Evolutionary conservation across 2,888 invertebrate species (phyloP), one percentile per base, ranked within the genome.

Genomic region (Epirrita christyi): DNA sequence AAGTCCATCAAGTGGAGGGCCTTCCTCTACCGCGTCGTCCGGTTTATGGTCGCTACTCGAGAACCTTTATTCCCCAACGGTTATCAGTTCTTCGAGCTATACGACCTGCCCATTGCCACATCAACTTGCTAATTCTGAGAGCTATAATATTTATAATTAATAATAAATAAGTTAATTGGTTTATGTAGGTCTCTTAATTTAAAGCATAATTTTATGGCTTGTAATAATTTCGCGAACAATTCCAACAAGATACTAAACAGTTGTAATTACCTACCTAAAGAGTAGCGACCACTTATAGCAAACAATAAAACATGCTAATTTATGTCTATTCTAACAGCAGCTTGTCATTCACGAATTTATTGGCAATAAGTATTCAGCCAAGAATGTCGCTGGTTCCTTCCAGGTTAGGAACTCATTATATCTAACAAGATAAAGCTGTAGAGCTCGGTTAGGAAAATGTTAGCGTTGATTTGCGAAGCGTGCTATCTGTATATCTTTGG

Each of bases 381-480:
- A 78, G 89, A 88, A 88, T 89, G 86, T 51, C 76, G 21, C 21
- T 21, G 81, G 85, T 79, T 77, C 75, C 78, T 66, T 75, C 85
- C 82, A 78, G 80, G 84, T 86, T 85, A 81, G 87, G 88, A 82
- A 85, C 86, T 88, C 83, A 83, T 87, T 88, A 87, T 83, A 87
- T 85, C 85, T 84, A 77, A 78, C 70, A 68, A 80, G 76, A 82
- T 86, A 85, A 85, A 81, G 76, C 78, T 70, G 72, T 73, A 70
- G 70, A 71, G 74, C 72, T 73, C 70, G 72, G 73, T 78, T 77
- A 73, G 75, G 78, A 75, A 77, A 73, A 71, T 62, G 66, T 71
- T 59, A 65, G 59, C 70, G 68, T 73, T 76, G 64, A 70, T 70
- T 59, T 66, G 34, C n/a, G 34, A 43, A 47, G 34, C 37, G 32